Percentiles rank a stretch among this genome's conserved stretches.
These are phyloP conservation scores for Brachionus sp. DNA, from an alignment of 1,140 invertebrate genomes.

Conservation along the genomic window DNA sequence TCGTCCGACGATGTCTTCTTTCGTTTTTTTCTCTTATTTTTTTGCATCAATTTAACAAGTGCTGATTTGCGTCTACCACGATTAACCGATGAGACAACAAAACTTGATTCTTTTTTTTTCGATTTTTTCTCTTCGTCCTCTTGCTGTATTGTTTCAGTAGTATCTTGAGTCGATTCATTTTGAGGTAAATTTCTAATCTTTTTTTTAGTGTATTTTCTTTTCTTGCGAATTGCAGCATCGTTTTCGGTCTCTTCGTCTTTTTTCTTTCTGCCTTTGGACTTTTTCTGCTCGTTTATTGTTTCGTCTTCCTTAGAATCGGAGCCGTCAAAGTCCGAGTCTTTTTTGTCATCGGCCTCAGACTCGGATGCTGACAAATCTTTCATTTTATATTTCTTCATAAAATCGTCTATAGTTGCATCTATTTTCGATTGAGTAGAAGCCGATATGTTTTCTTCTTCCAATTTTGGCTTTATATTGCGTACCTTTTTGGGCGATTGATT, in stretches of 20 bases:
- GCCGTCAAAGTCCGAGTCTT: constrained; percentile 11
- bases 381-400: constrained; percentile 40
- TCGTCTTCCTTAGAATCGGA: background rate
- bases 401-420: constrained; percentile 40
- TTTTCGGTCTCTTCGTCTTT: background rate
- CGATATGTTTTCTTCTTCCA: background rate
- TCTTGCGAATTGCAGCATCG: background rate
- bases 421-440: constrained; percentile 10
- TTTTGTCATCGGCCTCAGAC: background rate
- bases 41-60: constrained; percentile 35
- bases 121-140: background rate
- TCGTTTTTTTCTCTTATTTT: constrained; percentile 27
- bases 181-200: constrained; percentile 9
- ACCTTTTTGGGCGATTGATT: background rate
- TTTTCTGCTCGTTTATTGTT: background rate
- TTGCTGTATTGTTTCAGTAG: too few relatives aligned
- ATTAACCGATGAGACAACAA: background rate
- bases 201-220: constrained; percentile 27
- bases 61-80: constrained; percentile 4
- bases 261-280: background rate
- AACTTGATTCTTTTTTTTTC: constrained; percentile 2
- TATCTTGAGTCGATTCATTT: background rate
- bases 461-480: background rate
- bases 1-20: constrained; percentile 44
- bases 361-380: background rate